Conservation (phyloP, 2,888 invertebrate genomes). For the Leucophenga montana region DNA sequence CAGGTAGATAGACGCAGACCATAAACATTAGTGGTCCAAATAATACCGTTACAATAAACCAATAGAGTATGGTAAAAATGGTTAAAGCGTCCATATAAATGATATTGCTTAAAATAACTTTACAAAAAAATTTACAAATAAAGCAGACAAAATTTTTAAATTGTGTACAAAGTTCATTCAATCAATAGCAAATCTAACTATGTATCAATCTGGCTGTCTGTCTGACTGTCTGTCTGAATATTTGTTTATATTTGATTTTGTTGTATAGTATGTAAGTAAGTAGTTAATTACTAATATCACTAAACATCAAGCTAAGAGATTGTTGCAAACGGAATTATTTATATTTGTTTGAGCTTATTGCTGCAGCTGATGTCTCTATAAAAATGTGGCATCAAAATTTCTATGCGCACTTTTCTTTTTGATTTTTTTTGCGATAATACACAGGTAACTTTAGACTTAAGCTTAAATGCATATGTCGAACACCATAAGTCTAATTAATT, state of each 20-base stretch:
- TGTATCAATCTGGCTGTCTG: neutral
- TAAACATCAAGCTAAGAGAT: slow-evolving; percentile 57
- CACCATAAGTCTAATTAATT: slow-evolving; percentile 17
- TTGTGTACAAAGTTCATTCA: too few relatives aligned
- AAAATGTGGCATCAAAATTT: neutral
- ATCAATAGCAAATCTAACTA: neutral
- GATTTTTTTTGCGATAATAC: slow-evolving; percentile 15
- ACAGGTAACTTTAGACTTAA: slow-evolving; percentile 19
- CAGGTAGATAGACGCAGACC: slow-evolving; percentile 77
- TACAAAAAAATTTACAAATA: neutral
- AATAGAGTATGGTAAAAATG: slow-evolving; percentile 73
- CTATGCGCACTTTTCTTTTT: slow-evolving; percentile 7
- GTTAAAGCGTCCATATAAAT: slow-evolving; percentile 60
- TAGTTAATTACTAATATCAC: slow-evolving; percentile 62
- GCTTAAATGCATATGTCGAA: slow-evolving; percentile 27
- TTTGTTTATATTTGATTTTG: neutral
- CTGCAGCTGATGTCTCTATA: neutral
- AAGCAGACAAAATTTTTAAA: too few relatives aligned
- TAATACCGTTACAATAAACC: slow-evolving; percentile 78
- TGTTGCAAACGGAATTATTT: slow-evolving; percentile 42
- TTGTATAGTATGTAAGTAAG: neutral
- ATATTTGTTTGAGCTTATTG: neutral
- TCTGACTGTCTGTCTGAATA: neutral
- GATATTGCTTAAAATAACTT: slow-evolving; percentile 23
- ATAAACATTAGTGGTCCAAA: slow-evolving; percentile 81